Conservation (phyloP, 2,113 vertebrate species). For the Indri indri region DNA sequence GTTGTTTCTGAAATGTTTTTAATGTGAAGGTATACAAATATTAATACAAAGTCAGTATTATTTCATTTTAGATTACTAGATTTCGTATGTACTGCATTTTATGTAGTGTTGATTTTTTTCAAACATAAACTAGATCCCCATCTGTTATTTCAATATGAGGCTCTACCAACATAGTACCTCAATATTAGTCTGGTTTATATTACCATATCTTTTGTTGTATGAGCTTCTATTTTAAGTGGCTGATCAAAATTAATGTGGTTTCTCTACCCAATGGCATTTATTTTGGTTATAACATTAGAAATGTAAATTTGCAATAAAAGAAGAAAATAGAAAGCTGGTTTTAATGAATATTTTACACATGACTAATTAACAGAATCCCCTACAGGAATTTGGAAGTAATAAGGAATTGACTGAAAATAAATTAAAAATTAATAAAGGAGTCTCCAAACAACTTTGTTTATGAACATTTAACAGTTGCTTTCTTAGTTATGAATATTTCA, state of each 20-base stretch:
- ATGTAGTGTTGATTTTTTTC: slow-evolving; percentile 5
- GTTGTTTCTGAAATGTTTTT: background rate
- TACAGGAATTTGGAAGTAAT: slow-evolving; percentile 88
- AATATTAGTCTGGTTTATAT: slow-evolving; percentile 62
- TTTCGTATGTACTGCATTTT: background rate
- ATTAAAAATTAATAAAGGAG: slow-evolving; percentile 91
- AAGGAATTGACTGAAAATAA: slow-evolving; percentile 88
- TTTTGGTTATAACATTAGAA: slow-evolving; percentile 89
- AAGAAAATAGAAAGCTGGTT: slow-evolving; percentile 87
- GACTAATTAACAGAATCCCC: slow-evolving; percentile 90
- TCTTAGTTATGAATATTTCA: slow-evolving; percentile 90
- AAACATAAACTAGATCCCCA: slow-evolving; percentile 38
- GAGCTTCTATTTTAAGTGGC: slow-evolving; percentile 77
- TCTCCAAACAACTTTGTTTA: slow-evolving; percentile 90
- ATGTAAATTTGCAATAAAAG: slow-evolving; percentile 90
- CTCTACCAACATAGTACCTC: slow-evolving; percentile 45
- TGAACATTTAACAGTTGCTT: slow-evolving; percentile 86
- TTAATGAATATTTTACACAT: slow-evolving; percentile 91
- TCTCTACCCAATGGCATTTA: slow-evolving; percentile 86
- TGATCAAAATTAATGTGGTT: slow-evolving; percentile 87
- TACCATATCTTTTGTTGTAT: slow-evolving; percentile 77
- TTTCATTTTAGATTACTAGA: background rate
- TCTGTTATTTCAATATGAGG: slow-evolving; percentile 51
- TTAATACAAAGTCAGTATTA: background rate
- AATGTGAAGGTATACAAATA: background rate